These are phyloP conservation scores for Stenodera caucasica DNA, from an alignment of 2,888 invertebrate species.

Conservation along the genomic window DNA sequence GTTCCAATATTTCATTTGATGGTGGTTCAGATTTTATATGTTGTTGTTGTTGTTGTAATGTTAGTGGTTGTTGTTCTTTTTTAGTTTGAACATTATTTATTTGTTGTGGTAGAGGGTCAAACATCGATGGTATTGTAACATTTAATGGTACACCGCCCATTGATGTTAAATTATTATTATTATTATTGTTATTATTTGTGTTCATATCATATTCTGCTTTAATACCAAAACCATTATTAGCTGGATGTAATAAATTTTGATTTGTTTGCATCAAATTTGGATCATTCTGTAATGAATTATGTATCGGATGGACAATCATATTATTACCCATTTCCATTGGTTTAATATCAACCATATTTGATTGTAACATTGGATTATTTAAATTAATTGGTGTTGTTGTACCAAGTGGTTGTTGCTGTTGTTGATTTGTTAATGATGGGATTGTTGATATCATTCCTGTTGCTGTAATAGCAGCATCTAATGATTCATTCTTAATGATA, in stretches of 20 bases:
- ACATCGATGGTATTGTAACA: conserved; percentile 65
- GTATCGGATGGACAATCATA: conserved; percentile 39
- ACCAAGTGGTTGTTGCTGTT: conserved; percentile 26
- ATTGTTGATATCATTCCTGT: conserved; percentile 43
- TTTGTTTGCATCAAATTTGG: conserved; percentile 46
- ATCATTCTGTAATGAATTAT: conserved; percentile 31
- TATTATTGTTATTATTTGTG: conserved; percentile 40
- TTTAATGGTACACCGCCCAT: conserved; percentile 58
- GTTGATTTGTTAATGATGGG: conserved; percentile 37
- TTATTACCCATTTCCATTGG: conserved; percentile 32
- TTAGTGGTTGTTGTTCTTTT: conserved; percentile 39
- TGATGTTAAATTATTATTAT: conserved; percentile 58
- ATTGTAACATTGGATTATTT: conserved; percentile 44
- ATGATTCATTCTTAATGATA: conserved; percentile 51
- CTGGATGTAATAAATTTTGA: conserved; percentile 21
- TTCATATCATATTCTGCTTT: conserved; percentile 56
- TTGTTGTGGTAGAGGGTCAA: conserved; percentile 62
- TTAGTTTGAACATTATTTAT: conserved; percentile 54
- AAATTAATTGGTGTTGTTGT: conserved; percentile 37
- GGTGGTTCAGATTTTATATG: conserved; percentile 59
- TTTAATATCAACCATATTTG: conserved; percentile 43
- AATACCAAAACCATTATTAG: conserved; percentile 57
- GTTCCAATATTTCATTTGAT: conserved; percentile 39
- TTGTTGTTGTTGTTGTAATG: conserved; percentile 49
- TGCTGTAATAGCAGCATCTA: conserved; percentile 47